Conservation (phyloP, 2,797 vertebrate species). For the Lepus townsendii region DNA sequence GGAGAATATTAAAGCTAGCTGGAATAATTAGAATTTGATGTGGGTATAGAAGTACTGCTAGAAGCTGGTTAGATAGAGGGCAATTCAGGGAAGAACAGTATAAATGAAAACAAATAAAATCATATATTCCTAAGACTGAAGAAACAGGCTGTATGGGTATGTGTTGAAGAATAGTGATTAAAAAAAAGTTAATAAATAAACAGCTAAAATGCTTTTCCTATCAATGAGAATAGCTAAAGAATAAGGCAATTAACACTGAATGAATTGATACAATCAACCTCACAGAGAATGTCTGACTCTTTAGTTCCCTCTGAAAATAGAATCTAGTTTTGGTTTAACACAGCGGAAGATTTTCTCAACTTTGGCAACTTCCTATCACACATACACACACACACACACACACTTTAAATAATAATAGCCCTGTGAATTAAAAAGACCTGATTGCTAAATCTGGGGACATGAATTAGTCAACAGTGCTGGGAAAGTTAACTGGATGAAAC, state of each 20-base stretch:
- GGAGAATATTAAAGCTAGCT: neutral
- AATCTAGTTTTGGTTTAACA: conserved; percentile 40
- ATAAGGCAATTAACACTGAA: neutral
- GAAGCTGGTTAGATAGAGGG: neutral
- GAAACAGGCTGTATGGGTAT: neutral
- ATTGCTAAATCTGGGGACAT: conserved; percentile 17
- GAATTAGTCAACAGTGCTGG: neutral
- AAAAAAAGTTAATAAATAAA: conserved; percentile 11
- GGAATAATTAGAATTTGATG: conserved; percentile 5
- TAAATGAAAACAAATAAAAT: neutral
- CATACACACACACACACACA: neutral
- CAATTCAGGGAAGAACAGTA: neutral
- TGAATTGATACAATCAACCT: conserved; percentile 42
- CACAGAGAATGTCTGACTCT: conserved; percentile 42
- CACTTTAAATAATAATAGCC: neutral
- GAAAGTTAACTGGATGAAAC: conserved; percentile 38
- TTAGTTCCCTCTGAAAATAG: conserved; percentile 10
- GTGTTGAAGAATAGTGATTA: neutral
- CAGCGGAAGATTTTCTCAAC: conserved; percentile 25
- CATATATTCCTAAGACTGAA: neutral
- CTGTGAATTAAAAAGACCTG: conserved; percentile 19
- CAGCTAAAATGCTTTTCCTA: conserved; percentile 8
- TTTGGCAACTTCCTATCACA: conserved; percentile 26
- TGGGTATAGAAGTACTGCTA: neutral
- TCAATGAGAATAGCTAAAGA: conserved; percentile 24